Base-by-base conservation (phyloP, 2,888 invertebrate species). In the Zelleria hepariella region DNA sequence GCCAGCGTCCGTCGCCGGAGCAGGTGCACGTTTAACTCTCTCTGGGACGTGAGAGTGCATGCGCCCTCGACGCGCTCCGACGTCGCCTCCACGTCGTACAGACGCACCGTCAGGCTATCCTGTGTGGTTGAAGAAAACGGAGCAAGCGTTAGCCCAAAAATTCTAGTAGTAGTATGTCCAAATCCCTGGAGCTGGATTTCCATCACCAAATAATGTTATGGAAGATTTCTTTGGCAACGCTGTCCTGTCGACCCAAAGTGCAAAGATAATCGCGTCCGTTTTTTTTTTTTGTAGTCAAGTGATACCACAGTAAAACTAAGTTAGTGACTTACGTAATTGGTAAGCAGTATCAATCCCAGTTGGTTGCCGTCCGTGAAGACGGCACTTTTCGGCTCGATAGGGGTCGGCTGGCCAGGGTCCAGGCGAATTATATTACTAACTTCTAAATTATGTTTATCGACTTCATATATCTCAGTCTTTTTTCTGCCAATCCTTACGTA, bases 401-500 rank as follows among this genome's bases (percentile, higher is more conserved):
- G 69, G 8, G 72, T 68, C 5, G 75, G 72, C 47, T 67, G 70
- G 2, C 82, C 82, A 0, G 79, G 75, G 4, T 88, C 87, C 60
- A 88, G 65, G 60, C 73, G 72, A 51, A 88, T 66, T 59, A 82
- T 66, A 59, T 75, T 75, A 47, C 68, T 76, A 25, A 85, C 74
- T 72, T 84, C 81, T 60, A 88, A 71, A 15, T 80, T 75, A 7
- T 84, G 83, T 66, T 80, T 86, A 67, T 87, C 82, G 61, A 88
- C 70, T 70, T 87, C 87, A 70, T 76, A 85, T 58, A 88, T 72
- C 66, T 87, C 88, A 69, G 82, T 81, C 72, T 86, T 85, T 69
- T 86, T 87, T 62, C 88, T 75, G 57, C 90, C 90, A 63, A 91
- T 87, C 65, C 96, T 94, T 71, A 95, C 94, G 77, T 95, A 96